phyloP scores from a whole-genome alignment of 1,140 invertebrate species.

The Drosophila lacertosa region DNA sequence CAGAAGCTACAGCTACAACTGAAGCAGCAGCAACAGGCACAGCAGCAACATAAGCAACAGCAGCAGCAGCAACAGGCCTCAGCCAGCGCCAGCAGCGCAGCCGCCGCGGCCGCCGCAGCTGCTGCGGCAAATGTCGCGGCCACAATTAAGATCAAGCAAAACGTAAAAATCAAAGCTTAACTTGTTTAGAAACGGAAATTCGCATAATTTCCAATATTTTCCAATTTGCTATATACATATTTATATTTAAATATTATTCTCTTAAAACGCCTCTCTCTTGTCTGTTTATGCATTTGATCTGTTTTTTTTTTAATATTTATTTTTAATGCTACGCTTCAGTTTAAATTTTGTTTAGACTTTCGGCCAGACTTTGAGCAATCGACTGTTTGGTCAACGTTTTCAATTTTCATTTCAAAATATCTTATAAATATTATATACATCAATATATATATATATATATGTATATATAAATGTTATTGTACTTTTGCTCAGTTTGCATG shows the following conservation, averaged over 20 bases:
- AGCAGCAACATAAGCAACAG: conserved; percentile 52
- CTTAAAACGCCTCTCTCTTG: conserved; percentile 18
- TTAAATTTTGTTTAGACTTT: conserved; percentile 31
- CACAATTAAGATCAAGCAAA: conserved; percentile 84
- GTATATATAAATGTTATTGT: conserved; percentile 36
- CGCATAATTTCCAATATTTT: conserved; percentile 14
- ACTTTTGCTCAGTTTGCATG: conserved; percentile 71
- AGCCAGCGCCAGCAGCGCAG: conserved; percentile 48
- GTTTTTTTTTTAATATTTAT: no score
- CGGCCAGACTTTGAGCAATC: conserved; percentile 12
- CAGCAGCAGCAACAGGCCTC: conserved; percentile 69
- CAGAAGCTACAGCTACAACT: conserved; percentile 67
- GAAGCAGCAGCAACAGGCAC: conserved; percentile 61
- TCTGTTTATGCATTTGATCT: conserved; percentile 27
- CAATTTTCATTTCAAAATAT: conserved; percentile 57
- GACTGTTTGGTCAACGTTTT: conserved; percentile 38
- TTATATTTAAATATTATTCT: conserved; percentile 9
- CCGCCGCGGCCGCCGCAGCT: conserved; percentile 65
- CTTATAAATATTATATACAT: conserved; percentile 17
- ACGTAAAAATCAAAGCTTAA: conserved; percentile 67
- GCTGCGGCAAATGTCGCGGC: conserved; percentile 74
- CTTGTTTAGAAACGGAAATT: conserved; percentile 27
- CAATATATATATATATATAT: no score
- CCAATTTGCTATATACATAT: conserved; percentile 27
- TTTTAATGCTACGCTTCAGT: conserved; percentile 24